Base-by-base conservation (phyloP, 2,113 vertebrate species). In the Numenius arquata region DNA sequence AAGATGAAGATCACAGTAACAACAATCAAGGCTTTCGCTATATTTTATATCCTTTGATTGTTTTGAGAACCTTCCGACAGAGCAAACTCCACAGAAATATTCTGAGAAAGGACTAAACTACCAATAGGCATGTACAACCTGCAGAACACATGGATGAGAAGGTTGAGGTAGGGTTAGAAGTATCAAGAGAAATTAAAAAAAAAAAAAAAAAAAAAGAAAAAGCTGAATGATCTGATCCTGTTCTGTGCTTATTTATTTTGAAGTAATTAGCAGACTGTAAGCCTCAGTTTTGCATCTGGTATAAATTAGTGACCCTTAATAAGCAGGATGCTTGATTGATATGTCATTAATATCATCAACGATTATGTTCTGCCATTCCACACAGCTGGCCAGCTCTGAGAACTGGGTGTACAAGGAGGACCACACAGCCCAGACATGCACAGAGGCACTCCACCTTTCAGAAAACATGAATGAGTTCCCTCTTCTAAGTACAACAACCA, bases 291-390 rank as follows among this genome's bases (percentile, higher is more conserved):
- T 87, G 53, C 43, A 90, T 68, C 78, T 85, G 90, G 41, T 66
- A 89, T 66, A 68, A 78, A 89, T 88, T 75, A 94, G 47, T 52
- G 55, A 32, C 74, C 56, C 48, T 85, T 96, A 95, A 90, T 50
- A 83, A 95, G 36, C 34, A 89, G 52, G 58, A 73, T 74, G 70
- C 19, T 87, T 88, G 72, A 89, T 9, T 82, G 62, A 74, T 48
- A 92, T 22, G 38, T 36, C 56, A 89, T 90, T 90, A 95, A 86
- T 88, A 81, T 52, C 3, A 87, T 45, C 73, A 88, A 8, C 40
- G 63, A 85, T 15, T 53, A n/a, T 55, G 70, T 86, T 80, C 74
- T 53, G 40, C 63, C 67, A 48, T 52, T 88, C 32, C 52, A 32
- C 14, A 55, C 1, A 8, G 40, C 56, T 78, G 70, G 52, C 41